Percentiles rank a stretch among this genome's conserved stretches.
phyloP scores from a whole-genome alignment of 2,797 vertebrate species.

The Pteronotus mesoamericanus region DNA sequence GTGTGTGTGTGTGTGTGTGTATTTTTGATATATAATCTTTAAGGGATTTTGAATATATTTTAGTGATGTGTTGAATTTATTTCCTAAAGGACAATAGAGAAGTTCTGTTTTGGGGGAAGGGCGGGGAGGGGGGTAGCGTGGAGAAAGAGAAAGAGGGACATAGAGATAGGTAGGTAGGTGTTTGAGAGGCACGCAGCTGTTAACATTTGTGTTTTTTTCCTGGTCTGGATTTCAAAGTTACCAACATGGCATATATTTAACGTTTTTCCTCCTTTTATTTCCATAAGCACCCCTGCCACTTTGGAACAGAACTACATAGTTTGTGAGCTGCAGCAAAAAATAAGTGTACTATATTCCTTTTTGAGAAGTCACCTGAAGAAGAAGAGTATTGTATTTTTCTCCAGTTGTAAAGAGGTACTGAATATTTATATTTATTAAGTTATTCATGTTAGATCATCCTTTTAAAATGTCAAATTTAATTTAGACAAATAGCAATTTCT shows the following conservation, averaged over 20 bases:
- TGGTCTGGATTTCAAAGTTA: conserved; percentile 30
- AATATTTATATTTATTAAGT: neutral
- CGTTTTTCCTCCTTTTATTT: neutral
- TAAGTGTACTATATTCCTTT: conserved; percentile 95
- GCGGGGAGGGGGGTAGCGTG: too few species aligned
- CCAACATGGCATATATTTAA: neutral
- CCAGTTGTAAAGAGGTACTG: conserved; percentile 95
- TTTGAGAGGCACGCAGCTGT: neutral
- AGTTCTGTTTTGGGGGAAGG: neutral
- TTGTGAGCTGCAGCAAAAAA: conserved; percentile 94
- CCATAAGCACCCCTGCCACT: conserved; percentile 92
- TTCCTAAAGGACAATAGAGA: neutral
- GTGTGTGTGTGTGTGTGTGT: neutral
- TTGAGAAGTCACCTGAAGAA: conserved; percentile 93
- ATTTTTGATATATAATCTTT: neutral
- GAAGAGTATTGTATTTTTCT: conserved; percentile 96
- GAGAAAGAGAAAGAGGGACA: too few species aligned
- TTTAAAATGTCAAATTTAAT: conserved; percentile 1
- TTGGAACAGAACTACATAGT: conserved; percentile 96
- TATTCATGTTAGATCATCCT: neutral
- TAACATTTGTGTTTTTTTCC: neutral
- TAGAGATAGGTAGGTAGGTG: neutral
- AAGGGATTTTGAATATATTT: neutral
- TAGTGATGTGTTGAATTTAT: neutral
- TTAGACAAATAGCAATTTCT: neutral